Evolutionary conservation across 2,797 vertebrate genomes (phyloP).

Genomic region (Oreortyx pictus): DNA sequence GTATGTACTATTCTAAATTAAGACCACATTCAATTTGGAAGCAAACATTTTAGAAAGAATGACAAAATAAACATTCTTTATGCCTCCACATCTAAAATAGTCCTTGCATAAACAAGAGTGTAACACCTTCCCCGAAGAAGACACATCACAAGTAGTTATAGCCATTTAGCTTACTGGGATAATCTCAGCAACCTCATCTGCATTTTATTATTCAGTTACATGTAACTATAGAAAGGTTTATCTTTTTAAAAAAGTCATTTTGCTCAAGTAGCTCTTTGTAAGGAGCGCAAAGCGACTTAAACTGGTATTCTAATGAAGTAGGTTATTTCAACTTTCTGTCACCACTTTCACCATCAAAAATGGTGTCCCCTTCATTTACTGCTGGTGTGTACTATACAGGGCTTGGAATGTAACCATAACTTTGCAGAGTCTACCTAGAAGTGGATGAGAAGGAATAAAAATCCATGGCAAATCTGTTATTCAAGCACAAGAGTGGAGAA

Average conservation of each 20-base stretch:
- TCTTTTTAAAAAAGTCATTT: not conserved
- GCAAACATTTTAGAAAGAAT: not conserved
- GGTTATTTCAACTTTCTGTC: not conserved
- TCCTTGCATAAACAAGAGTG: not conserved
- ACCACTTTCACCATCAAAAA: not conserved
- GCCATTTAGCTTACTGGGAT: too few species aligned
- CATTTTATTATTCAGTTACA: not conserved
- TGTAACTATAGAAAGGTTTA: not conserved
- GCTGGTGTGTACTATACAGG: not conserved
- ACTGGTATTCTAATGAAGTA: not conserved
- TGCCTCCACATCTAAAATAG: not conserved
- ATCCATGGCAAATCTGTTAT: not conserved
- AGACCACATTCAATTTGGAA: not conserved
- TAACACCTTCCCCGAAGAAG: not conserved
- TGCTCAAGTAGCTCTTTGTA: not conserved
- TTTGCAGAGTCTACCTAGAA: not conserved
- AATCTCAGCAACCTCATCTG: not conserved
- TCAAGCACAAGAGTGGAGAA: not conserved
- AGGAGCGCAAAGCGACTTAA: not conserved
- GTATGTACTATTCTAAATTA: not conserved
- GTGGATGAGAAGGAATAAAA: not conserved
- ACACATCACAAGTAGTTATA: not conserved
- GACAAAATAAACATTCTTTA: not conserved
- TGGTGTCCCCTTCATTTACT: not conserved
- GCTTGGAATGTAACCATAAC: not conserved